These are phyloP conservation scores for Willisornis vidua DNA, from an alignment of 2,113 vertebrate species.

Conservation along the genomic window DNA sequence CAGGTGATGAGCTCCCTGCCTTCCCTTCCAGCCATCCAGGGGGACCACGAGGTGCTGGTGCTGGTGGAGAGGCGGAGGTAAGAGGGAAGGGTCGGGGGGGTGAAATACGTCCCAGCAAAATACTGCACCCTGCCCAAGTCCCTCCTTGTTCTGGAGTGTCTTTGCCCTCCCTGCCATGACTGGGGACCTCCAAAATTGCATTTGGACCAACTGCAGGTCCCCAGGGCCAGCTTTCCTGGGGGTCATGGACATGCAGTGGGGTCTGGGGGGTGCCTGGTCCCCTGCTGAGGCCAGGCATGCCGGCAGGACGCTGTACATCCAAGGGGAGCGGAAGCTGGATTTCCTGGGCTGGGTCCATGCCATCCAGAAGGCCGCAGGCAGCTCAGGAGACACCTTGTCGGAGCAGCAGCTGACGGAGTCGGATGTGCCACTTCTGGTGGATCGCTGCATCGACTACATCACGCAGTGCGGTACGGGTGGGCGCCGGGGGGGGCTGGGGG, in stretches of 20 bases:
- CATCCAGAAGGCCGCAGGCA: conserved; percentile 87
- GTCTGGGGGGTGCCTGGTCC: fast-evolving
- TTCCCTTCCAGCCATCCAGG: conserved; percentile 81
- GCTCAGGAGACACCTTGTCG: conserved; percentile 85
- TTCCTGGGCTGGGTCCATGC: conserved; percentile 86
- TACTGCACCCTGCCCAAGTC: not conserved
- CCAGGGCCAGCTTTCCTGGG: not conserved
- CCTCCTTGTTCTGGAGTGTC: not conserved
- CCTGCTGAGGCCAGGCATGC: not conserved
- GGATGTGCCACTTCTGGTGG: conserved; percentile 88
- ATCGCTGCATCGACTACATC: conserved; percentile 91
- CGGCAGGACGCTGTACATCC: conserved; percentile 88
- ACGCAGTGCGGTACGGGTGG: conserved; percentile 85
- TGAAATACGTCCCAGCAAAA: not conserved
- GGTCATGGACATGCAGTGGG: not conserved
- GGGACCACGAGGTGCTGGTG: conserved; percentile 89
- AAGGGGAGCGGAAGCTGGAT: conserved; percentile 88
- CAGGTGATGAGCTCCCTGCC: not conserved
- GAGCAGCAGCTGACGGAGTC: conserved; percentile 92
- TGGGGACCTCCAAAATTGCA: not conserved
- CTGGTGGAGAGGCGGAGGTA: conserved; percentile 92
- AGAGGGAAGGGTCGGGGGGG: not conserved
- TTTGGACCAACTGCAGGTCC: not conserved
- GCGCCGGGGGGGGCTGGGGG: not conserved
- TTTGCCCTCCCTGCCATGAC: not conserved